Percentiles rank a stretch among this genome's conserved stretches.
These are phyloP conservation scores for Pocillopora damicornis DNA, from an alignment of 64 coral and sea anemone species.

Conservation along the genomic window DNA sequence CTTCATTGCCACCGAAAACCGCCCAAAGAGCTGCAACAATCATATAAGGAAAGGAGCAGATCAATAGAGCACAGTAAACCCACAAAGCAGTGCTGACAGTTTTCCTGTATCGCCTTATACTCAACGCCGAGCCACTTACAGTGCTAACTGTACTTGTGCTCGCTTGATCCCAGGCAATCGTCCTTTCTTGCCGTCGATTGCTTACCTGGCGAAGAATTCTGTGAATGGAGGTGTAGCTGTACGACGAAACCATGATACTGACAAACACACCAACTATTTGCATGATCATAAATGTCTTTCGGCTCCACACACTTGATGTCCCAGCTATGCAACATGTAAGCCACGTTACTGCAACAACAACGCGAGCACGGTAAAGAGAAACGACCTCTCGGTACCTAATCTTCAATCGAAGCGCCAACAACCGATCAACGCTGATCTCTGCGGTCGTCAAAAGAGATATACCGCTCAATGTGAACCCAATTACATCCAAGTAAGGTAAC, in stretches of 20 bases:
- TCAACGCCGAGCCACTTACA: not conserved
- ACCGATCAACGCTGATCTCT: constrained; percentile 29
- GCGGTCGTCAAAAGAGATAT: constrained; percentile 16
- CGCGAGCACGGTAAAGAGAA: not conserved
- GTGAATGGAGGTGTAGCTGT: constrained; percentile 6
- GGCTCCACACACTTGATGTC: not conserved
- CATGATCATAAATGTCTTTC: not conserved
- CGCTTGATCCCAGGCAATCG: not conserved
- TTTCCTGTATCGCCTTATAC: constrained; percentile 1
- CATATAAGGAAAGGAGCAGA: constrained; percentile 26
- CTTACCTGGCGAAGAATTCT: not conserved
- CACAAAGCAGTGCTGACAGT: constrained; percentile 16
- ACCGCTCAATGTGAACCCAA: constrained; percentile 6
- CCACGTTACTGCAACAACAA: constrained; percentile 21
- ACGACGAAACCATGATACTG: not conserved
- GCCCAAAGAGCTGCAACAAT: constrained; percentile 22
- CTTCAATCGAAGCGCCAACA: constrained; percentile 13
- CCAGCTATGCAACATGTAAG: not conserved
- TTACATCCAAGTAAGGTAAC: constrained; percentile 1
- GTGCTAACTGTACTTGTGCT: not conserved
- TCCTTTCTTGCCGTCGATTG: not conserved
- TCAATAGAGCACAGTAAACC: constrained; percentile 15
- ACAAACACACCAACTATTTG: constrained; percentile 13
- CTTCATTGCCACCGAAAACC: not conserved
- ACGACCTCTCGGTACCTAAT: not conserved